Percentiles rank a stretch among this genome's conserved stretches.
These are phyloP conservation scores for Peucedramus taeniatus DNA, from an alignment of 2,113 vertebrate genomes.

Conservation along the genomic window DNA sequence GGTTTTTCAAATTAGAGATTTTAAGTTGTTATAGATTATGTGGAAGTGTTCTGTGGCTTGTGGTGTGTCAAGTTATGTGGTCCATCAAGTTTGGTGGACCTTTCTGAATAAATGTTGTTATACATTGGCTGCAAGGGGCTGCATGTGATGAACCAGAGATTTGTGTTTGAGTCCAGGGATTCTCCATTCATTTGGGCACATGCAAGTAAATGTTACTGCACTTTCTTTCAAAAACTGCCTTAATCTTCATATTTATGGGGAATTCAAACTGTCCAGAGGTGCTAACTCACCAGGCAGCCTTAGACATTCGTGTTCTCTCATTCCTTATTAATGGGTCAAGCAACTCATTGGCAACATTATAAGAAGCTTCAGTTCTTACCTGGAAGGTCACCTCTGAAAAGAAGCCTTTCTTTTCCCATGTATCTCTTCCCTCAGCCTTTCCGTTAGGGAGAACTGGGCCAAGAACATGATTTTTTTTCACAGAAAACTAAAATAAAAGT, in stretches of 20 bases:
- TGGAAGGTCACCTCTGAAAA: conserved; percentile 53
- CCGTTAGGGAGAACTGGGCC: not conserved
- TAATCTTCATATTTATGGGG: conserved; percentile 6
- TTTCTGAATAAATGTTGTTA: conserved; percentile 21
- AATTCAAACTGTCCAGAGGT: conserved; percentile 27
- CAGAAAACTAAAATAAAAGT: not conserved
- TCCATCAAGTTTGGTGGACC: conserved; percentile 37
- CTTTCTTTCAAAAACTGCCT: conserved; percentile 8
- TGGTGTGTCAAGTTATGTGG: conserved; percentile 32
- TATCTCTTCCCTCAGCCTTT: conserved; percentile 29
- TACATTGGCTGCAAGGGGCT: not conserved
- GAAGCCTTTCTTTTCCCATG: not conserved
- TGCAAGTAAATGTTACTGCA: not conserved
- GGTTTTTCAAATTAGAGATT: conserved; percentile 65
- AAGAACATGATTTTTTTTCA: not conserved
- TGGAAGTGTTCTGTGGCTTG: conserved; percentile 64
- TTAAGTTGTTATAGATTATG: conserved; percentile 60
- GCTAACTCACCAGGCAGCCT: conserved; percentile 28
- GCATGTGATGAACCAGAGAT: conserved; percentile 4
- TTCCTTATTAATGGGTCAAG: conserved; percentile 37
- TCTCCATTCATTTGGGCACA: not conserved
- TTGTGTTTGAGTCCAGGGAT: not conserved
- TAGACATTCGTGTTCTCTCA: not conserved
- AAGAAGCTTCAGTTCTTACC: conserved; percentile 59
- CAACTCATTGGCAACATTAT: not conserved